Percentiles rank a stretch among this genome's conserved stretches.
Evolutionary conservation across 1,140 invertebrate species (phyloP).

Genomic region (Dysdera silvatica): DNA sequence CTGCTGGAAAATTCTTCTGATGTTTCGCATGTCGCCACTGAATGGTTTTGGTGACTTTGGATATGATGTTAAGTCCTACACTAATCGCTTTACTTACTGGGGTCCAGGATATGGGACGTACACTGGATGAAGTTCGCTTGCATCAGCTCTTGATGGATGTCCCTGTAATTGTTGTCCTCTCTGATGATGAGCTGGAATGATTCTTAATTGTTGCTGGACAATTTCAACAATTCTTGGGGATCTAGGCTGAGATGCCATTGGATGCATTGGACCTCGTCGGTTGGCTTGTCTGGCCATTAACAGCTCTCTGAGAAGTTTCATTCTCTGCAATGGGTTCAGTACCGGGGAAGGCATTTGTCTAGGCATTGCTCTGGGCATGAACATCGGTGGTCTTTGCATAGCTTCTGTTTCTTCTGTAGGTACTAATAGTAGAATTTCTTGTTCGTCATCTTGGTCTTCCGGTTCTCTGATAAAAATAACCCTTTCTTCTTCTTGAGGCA

Average conservation of each 20-base stretch:
- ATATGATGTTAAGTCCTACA: too few relatives aligned
- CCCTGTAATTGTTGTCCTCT: background rate
- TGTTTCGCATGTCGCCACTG: too few relatives aligned
- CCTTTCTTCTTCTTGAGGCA: slow-evolving; percentile 6
- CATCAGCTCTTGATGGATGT: slow-evolving; percentile 12
- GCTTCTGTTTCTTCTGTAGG: slow-evolving; percentile 23
- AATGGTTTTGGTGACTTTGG: too few relatives aligned
- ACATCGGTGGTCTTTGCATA: slow-evolving; percentile 10
- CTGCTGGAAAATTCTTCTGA: too few relatives aligned
- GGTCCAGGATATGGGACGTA: slow-evolving; percentile 23
- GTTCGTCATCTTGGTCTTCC: slow-evolving; percentile 21
- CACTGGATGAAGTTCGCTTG: slow-evolving; percentile 22
- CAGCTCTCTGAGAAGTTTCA: slow-evolving; percentile 14
- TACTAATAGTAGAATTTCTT: slow-evolving; percentile 20
- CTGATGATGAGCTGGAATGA: slow-evolving; percentile 22
- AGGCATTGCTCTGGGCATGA: background rate
- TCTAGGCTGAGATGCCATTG: background rate
- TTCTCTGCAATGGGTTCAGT: slow-evolving; percentile 15
- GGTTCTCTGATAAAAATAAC: slow-evolving; percentile 16
- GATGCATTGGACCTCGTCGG: background rate
- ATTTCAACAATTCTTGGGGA: slow-evolving; percentile 19
- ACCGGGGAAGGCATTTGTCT: slow-evolving; percentile 17
- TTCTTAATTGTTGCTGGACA: slow-evolving; percentile 22
- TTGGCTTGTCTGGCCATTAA: slow-evolving; percentile 18
- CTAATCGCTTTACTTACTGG: slow-evolving; percentile 12